Evolutionary conservation across 2,888 invertebrate species (phyloP).

Genomic region (Drosophila sordidapex): DNA sequence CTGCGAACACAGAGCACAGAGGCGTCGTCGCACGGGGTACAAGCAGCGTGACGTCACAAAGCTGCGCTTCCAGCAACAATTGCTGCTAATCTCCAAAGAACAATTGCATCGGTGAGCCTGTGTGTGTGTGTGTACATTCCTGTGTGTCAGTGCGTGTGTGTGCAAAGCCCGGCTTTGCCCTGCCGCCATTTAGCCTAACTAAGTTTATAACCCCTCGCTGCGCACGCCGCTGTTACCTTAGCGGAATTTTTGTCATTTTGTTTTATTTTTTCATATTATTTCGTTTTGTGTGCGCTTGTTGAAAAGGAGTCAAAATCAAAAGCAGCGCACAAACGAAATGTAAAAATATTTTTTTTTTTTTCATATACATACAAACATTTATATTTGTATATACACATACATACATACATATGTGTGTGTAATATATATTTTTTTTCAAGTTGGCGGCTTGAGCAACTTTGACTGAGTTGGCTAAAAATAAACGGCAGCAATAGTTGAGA

Average conservation of each 20-base stretch:
- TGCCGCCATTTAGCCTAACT: background rate
- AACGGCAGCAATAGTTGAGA: slow-evolving; percentile 70
- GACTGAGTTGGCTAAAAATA: slow-evolving; percentile 79
- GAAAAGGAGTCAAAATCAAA: slow-evolving; percentile 78
- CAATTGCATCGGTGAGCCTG: background rate
- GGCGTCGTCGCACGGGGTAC: slow-evolving; percentile 43
- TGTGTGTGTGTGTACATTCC: background rate
- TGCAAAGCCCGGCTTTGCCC: slow-evolving; percentile 27
- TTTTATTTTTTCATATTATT: slow-evolving; percentile 73
- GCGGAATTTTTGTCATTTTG: slow-evolving; percentile 61
- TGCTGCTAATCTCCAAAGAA: slow-evolving; percentile 1
- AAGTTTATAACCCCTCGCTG: slow-evolving; percentile 10
- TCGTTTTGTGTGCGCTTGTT: slow-evolving; percentile 59
- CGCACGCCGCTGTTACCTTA: slow-evolving; percentile 43
- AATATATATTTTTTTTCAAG: slow-evolving; percentile 58
- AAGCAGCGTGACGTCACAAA: slow-evolving; percentile 18
- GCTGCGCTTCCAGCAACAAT: slow-evolving; percentile 27
- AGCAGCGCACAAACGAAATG: slow-evolving; percentile 70
- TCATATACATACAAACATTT: slow-evolving; percentile 11
- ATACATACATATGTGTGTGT: slow-evolving; percentile 3
- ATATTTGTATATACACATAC: slow-evolving; percentile 4
- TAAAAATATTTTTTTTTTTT: slow-evolving; percentile 72
- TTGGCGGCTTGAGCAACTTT: slow-evolving; percentile 78
- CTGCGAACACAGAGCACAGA: slow-evolving; percentile 32
- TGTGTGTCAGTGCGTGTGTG: background rate